Base-by-base conservation (phyloP, 2,113 vertebrate genomes). In the Abramis brama region DNA sequence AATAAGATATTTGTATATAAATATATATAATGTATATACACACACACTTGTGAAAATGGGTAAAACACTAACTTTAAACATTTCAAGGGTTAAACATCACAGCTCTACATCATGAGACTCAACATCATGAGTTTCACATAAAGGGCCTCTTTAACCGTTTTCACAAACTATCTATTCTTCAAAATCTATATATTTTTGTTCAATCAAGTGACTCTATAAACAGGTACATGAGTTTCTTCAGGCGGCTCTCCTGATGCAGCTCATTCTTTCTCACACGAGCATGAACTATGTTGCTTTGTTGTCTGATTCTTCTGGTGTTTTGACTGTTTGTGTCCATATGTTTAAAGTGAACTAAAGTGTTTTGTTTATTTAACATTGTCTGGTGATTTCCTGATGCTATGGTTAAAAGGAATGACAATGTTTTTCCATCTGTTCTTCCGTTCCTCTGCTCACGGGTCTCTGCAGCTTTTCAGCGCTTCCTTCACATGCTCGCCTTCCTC, bases 401-500 rank as follows among this genome's bases (percentile, higher is more conserved):
- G 60, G 30, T 68, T 85, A n/a, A 64, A 47, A 30, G 39, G 23
- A 43, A 39, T 43, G 66, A 74, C 82, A 21, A 75, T 73, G 27
- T 83, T 85, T 52, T 68, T 84, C 82, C 80, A 66, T 78, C 82
- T 79, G 68, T 39, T 60, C 59, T 68, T 62, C 47, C 52, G 77
- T 47, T 36, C 57, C 60, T 76, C 15, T 33, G 17, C 79, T 52
- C 55, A 80, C 36, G 43, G 57, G 23, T 62, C 80, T 83, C 23
- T 6, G 50, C 50, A 36, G 30, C 30, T 55, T 73, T 83, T n/a
- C 68, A 11, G 66, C 33, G 0, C 68, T 83, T 71, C 68, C 81
- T 83, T 59, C 81, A 19, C 66, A 83, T 13, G 66, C 47, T 39
- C 15, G 47, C 27, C 27, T 64, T 80, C 45, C 62, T 82, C 45